phyloP scores from a whole-genome alignment of 2,113 vertebrate genomes.

The Dermatemys mawii region DNA sequence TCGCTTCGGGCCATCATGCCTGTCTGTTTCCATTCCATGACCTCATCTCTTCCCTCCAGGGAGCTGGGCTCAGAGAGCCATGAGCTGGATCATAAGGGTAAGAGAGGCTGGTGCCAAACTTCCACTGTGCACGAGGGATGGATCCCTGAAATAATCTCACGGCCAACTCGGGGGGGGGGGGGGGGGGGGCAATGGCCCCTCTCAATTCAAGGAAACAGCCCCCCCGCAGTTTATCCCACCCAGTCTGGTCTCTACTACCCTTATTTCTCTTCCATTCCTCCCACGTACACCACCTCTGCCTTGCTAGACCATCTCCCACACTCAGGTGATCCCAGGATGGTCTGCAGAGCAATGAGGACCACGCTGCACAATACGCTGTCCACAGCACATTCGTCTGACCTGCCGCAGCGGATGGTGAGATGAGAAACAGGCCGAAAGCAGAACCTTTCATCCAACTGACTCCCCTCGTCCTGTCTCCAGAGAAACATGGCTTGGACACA shows the following conservation, averaged over 20 bases:
- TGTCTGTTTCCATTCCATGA: neutral
- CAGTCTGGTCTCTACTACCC: neutral
- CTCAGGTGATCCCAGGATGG: neutral
- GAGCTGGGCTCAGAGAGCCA: neutral
- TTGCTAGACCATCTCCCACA: neutral
- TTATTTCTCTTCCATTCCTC: neutral
- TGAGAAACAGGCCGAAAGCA: neutral
- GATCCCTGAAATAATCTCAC: neutral
- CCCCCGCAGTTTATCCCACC: neutral
- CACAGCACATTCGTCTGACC: neutral
- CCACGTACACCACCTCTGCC: neutral
- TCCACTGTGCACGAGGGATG: no score
- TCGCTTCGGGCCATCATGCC: neutral
- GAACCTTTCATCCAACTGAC: neutral
- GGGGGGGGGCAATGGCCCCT: neutral
- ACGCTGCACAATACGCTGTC: neutral
- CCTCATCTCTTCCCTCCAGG: neutral
- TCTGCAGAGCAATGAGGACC: neutral
- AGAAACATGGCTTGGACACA: neutral
- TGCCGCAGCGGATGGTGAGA: neutral
- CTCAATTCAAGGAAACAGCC: neutral
- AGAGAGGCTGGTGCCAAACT: neutral
- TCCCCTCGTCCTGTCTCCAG: neutral
- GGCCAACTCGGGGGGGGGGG: neutral
- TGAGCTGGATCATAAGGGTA: neutral